A percentile compares a stretch with the other conserved stretches of the same genome.
Evolutionary conservation across 23 tunicate species (phyloP).

Genomic region (Trididemnum miniatum): DNA sequence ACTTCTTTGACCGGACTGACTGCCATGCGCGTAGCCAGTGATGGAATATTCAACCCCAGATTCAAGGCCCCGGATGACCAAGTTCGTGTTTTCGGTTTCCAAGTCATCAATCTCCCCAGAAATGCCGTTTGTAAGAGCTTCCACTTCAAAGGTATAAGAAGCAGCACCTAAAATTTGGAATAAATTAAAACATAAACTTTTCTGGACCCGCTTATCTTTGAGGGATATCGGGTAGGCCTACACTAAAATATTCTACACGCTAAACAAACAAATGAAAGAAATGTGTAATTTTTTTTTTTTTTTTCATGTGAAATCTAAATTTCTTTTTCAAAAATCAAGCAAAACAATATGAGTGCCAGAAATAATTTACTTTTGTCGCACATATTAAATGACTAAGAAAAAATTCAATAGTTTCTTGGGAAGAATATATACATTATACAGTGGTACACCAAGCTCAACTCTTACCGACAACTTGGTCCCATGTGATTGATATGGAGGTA

Average conservation of each 20-base stretch:
- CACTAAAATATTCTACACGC: no score
- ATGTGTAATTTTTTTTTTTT: no score
- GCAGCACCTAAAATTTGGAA: slow-evolving; percentile 30
- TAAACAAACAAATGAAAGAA: no score
- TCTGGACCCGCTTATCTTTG: no score
- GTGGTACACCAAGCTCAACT: no score
- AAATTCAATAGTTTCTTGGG: no score
- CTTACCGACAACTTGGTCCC: slow-evolving; percentile 44
- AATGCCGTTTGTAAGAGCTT: not conserved
- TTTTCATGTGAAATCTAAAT: not conserved
- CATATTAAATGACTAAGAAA: no score
- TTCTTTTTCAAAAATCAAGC: not conserved
- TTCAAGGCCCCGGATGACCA: not conserved
- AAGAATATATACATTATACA: no score
- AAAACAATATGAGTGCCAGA: not conserved
- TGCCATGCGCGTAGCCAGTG: not conserved
- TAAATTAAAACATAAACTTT: no score
- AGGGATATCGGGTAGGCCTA: no score
- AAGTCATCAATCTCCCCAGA: not conserved
- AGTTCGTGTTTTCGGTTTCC: not conserved
- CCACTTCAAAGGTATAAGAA: not conserved
- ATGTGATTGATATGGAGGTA: slow-evolving; percentile 25
- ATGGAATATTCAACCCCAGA: slow-evolving; percentile 18
- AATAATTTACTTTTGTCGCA: no score
- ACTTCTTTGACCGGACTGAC: not conserved